These are phyloP conservation scores for Oopsacas minuta DNA, from an alignment of 37 sponge, comb jelly and placozoan genomes.

Conservation along the genomic window DNA sequence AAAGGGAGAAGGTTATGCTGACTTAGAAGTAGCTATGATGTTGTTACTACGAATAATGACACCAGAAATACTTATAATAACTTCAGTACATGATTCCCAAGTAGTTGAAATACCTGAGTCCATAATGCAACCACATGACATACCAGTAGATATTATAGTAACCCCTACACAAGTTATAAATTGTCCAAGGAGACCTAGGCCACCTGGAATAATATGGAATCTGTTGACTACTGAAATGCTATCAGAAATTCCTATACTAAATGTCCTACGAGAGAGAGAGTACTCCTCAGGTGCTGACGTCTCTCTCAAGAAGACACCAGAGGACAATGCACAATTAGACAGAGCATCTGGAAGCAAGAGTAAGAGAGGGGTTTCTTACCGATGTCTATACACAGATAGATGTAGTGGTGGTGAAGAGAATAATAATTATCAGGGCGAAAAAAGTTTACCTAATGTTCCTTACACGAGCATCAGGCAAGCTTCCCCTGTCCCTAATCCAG, in stretches of 20 bases:
- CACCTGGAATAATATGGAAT: conserved; percentile 3
- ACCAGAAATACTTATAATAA: background rate
- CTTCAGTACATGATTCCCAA: background rate
- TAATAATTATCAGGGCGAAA: too few relatives aligned
- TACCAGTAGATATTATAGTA: background rate
- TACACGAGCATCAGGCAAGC: too few relatives aligned
- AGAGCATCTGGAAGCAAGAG: too few relatives aligned
- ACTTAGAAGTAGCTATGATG: background rate
- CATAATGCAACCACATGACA: background rate
- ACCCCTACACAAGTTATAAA: background rate
- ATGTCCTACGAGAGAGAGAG: conserved; percentile 1
- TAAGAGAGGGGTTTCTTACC: too few relatives aligned
- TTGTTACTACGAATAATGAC: background rate
- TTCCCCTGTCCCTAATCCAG: too few relatives aligned
- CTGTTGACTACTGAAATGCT: background rate
- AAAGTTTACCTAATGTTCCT: too few relatives aligned
- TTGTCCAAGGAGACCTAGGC: background rate
- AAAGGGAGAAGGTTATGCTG: conserved; percentile 6
- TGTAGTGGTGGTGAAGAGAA: too few relatives aligned
- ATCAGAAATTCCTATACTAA: background rate
- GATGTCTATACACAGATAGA: too few relatives aligned
- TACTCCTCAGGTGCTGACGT: background rate
- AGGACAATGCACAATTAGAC: too few relatives aligned
- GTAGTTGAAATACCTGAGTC: background rate
- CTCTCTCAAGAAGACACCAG: background rate